phyloP scores from a whole-genome alignment of 2,113 vertebrate genomes.

The Xiphophorus couchianus region DNA sequence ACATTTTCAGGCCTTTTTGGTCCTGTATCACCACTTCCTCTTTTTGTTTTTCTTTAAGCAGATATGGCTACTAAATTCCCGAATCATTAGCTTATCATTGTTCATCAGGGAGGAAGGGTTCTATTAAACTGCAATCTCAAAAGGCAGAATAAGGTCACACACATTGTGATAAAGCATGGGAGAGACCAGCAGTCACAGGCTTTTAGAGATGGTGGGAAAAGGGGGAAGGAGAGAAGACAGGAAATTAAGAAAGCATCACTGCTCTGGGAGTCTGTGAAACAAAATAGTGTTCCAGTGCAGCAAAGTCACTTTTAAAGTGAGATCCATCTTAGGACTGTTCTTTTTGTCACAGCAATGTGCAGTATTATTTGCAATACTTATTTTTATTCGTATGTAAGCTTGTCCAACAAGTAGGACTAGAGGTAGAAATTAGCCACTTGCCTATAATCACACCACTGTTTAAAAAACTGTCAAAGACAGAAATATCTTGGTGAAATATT shows the following conservation, averaged over 20 bases:
- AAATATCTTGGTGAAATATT: no score
- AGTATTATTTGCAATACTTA: no score
- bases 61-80: slow-evolving; percentile 51
- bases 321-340: neutral
- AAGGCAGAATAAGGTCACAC: slow-evolving; percentile 50
- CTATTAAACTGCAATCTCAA: slow-evolving; percentile 65
- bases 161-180: slow-evolving; percentile 48
- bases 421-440: no score
- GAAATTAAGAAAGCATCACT: slow-evolving; percentile 55
- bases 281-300: slow-evolving; percentile 12
- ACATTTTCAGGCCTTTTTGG: slow-evolving; percentile 14
- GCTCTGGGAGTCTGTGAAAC: slow-evolving; percentile 29
- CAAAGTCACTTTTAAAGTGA: slow-evolving; percentile 1
- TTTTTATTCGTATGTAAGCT: no score
- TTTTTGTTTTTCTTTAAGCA: slow-evolving; percentile 39
- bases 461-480: no score
- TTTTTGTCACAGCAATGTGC: neutral
- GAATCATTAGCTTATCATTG: slow-evolving; percentile 69
- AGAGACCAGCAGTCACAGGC: slow-evolving; percentile 46
- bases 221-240: slow-evolving; percentile 32
- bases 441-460: no score
- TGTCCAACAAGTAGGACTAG: no score
- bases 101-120: slow-evolving; percentile 68
- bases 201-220: slow-evolving; percentile 60
- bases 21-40: slow-evolving; percentile 6